Evolutionary conservation across 2,113 vertebrate species (phyloP).

Genomic region (Trematomus loennbergii): DNA sequence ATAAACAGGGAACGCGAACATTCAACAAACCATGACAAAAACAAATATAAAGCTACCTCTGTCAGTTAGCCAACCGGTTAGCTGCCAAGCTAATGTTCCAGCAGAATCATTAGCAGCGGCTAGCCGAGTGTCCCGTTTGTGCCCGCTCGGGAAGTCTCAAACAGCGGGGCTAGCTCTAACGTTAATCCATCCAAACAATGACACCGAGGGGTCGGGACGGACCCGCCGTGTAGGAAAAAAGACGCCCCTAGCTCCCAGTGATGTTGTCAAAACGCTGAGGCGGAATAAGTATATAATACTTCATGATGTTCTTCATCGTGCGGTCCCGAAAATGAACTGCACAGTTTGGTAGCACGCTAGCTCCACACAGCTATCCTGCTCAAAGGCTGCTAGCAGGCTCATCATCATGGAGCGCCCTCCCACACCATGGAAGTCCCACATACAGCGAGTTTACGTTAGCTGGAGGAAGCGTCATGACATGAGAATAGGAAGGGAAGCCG

Average conservation of each 20-base stretch:
- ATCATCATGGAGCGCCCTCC: slow-evolving; percentile 70
- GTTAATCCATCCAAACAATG: slow-evolving; percentile 67
- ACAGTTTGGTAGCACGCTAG: slow-evolving; percentile 62
- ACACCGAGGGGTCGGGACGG: slow-evolving; percentile 14
- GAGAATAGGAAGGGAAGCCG: slow-evolving; percentile 20
- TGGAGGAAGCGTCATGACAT: slow-evolving; percentile 23
- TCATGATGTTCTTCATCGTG: slow-evolving; percentile 59
- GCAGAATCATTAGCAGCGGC: slow-evolving; percentile 69
- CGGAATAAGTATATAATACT: slow-evolving; percentile 24
- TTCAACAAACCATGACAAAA: slow-evolving; percentile 20
- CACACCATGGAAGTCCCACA: slow-evolving; percentile 4
- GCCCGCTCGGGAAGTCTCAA: slow-evolving; percentile 54
- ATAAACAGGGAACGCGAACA: neutral
- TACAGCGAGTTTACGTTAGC: neutral
- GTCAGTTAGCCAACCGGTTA: slow-evolving; percentile 72
- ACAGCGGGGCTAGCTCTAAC: slow-evolving; percentile 51
- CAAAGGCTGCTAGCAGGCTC: slow-evolving; percentile 51
- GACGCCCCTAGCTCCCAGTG: slow-evolving; percentile 35
- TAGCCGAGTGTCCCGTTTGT: slow-evolving; percentile 70
- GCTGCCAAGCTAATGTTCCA: slow-evolving; percentile 68
- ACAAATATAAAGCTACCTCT: slow-evolving; percentile 62
- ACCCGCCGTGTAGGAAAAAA: slow-evolving; percentile 14
- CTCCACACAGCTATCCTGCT: slow-evolving; percentile 49
- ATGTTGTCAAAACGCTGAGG: slow-evolving; percentile 32
- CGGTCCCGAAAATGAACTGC: slow-evolving; percentile 49